phyloP scores from a whole-genome alignment of 2,888 invertebrate species.

The Pristionchus arcanus region DNA sequence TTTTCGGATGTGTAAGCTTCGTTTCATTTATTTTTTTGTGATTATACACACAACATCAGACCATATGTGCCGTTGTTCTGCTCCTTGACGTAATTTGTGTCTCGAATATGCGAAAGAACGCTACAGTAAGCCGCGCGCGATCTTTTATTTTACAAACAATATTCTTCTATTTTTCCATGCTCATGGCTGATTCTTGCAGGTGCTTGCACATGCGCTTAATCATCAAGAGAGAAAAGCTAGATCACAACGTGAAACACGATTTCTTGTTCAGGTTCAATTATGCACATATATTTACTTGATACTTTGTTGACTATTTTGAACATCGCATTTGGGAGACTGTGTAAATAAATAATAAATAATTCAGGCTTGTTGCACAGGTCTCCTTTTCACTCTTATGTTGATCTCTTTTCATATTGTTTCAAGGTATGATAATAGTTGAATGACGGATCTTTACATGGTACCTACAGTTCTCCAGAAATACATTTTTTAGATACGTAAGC shows the following conservation, averaged over 20 bases:
- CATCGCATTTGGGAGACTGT: neutral
- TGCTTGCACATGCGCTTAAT: neutral
- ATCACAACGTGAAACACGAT: neutral
- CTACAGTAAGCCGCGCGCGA: neutral
- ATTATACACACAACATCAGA: neutral
- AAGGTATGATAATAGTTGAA: neutral
- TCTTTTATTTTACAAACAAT: neutral
- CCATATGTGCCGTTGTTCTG: neutral
- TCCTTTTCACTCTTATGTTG: conserved; percentile 20
- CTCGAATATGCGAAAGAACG: neutral
- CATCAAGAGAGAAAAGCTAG: neutral
- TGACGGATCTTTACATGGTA: neutral
- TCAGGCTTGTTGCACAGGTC: conserved; percentile 26
- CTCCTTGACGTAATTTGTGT: conserved; percentile 20
- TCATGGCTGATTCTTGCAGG: neutral
- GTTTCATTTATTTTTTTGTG: neutral
- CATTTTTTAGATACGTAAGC: neutral
- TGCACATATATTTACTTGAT: too few species aligned
- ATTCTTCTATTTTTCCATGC: too few species aligned
- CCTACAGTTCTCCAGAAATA: neutral
- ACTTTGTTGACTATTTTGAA: too few species aligned
- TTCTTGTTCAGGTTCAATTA: conserved; percentile 3
- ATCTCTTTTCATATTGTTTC: conserved; percentile 22
- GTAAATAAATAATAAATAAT: neutral
- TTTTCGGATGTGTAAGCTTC: conserved; percentile 19